These are phyloP conservation scores for Coptotermes formosanus DNA, from an alignment of 1,140 invertebrate genomes.

Conservation along the genomic window DNA sequence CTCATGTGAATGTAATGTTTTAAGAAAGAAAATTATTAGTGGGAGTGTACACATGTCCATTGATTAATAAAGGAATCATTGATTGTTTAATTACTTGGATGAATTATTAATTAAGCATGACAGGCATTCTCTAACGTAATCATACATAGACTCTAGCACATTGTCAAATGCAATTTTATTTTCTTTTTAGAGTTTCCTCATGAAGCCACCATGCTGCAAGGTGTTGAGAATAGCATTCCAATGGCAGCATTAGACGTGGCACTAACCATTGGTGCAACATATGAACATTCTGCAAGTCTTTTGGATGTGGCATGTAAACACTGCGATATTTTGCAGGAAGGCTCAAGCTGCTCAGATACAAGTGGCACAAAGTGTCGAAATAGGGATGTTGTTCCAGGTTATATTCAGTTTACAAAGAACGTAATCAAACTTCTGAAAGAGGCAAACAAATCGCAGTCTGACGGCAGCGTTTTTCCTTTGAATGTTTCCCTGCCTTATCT, in stretches of 20 bases:
- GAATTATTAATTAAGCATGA: too few species aligned
- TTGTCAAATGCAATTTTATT: not conserved
- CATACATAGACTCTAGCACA: too few species aligned
- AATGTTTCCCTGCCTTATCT: conserved; percentile 13
- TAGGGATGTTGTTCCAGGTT: not conserved
- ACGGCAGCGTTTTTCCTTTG: not conserved
- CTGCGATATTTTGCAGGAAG: not conserved
- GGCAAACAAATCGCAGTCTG: conserved; percentile 2
- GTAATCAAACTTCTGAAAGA: conserved; percentile 27
- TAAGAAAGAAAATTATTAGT: too few species aligned
- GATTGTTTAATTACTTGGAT: too few species aligned
- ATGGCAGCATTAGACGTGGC: conserved; percentile 23
- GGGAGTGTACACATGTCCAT: too few species aligned
- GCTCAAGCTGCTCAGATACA: not conserved
- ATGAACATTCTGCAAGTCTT: conserved; percentile 25
- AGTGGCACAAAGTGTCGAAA: not conserved
- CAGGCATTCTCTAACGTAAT: too few species aligned
- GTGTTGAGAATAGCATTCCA: not conserved
- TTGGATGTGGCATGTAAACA: conserved; percentile 26
- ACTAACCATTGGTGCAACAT: not conserved
- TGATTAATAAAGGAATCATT: too few species aligned
- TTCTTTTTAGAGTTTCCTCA: conserved; percentile 7
- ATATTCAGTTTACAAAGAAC: not conserved
- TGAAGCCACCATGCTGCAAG: conserved; percentile 2
- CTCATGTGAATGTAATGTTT: too few species aligned